These are phyloP conservation scores for Oithona nana DNA, from an alignment of 2,888 invertebrate genomes.

Conservation along the genomic window DNA sequence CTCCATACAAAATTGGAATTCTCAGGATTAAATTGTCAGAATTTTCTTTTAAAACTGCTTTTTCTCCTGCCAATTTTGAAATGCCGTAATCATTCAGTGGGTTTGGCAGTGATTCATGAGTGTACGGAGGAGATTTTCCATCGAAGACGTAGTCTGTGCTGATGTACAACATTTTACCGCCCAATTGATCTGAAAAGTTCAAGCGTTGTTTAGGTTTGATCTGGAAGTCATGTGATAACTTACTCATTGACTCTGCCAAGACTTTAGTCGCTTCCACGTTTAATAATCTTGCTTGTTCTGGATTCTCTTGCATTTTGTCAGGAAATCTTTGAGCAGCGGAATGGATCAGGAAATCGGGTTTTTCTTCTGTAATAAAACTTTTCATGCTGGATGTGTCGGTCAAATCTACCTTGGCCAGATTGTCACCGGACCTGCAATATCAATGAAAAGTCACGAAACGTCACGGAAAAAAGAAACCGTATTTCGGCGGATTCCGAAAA, in stretches of 20 bases:
- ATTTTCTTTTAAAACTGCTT: slow-evolving; percentile 20
- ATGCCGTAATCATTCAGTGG: slow-evolving; percentile 35
- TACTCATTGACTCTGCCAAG: slow-evolving; percentile 24
- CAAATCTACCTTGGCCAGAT: slow-evolving; percentile 28
- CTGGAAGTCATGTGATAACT: no score
- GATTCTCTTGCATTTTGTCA: slow-evolving; percentile 31
- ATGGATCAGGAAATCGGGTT: slow-evolving; percentile 32
- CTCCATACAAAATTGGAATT: slow-evolving; percentile 34
- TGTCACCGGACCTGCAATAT: slow-evolving; percentile 24
- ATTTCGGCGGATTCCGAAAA: no score
- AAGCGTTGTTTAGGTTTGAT: slow-evolving; percentile 21
- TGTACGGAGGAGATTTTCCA: slow-evolving; percentile 33
- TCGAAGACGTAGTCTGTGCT: slow-evolving; percentile 39
- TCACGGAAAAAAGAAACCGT: no score
- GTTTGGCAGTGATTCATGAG: slow-evolving; percentile 27
- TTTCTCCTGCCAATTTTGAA: slow-evolving; percentile 33
- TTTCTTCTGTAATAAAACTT: slow-evolving; percentile 25
- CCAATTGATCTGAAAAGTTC: slow-evolving; percentile 8
- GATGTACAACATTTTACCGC: slow-evolving; percentile 27
- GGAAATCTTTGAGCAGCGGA: slow-evolving; percentile 33
- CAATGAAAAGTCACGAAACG: no score
- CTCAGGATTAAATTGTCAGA: slow-evolving; percentile 31
- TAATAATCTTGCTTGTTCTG: slow-evolving; percentile 26
- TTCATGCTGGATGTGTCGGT: slow-evolving; percentile 25
- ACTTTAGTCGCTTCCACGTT: slow-evolving; percentile 30